Percentiles rank a stretch among this genome's conserved stretches.
Conservation (phyloP, 2,888 invertebrate genomes). For the Morpho deidamia region DNA sequence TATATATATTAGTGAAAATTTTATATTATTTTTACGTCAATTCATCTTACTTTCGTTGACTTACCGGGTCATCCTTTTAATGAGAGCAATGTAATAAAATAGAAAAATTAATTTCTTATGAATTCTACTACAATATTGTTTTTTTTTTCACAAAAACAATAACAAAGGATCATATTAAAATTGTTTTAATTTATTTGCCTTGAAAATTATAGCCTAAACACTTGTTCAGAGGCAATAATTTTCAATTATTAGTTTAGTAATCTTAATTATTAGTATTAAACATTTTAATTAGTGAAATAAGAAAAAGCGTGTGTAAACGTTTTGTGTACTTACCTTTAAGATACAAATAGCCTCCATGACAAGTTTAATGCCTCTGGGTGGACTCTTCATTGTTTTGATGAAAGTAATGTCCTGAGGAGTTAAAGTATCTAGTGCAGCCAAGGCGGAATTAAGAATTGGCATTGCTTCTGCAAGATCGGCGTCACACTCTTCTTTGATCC, state of each 20-base stretch:
- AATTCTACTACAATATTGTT: not conserved
- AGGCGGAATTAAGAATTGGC: constrained; percentile 92
- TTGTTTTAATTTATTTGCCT: no score
- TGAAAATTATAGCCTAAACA: no score
- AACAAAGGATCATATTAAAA: no score
- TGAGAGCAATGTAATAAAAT: constrained; percentile 20
- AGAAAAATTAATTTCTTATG: constrained; percentile 9
- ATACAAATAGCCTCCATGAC: constrained; percentile 98
- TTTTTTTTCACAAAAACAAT: no score
- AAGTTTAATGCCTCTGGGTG: constrained; percentile 91
- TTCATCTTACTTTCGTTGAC: constrained; percentile 23
- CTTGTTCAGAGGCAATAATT: no score
- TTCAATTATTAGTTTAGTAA: no score
- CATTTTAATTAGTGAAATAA: no score
- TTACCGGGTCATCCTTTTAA: constrained; percentile 56
- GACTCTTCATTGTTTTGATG: constrained; percentile 98
- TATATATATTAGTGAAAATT: not conserved
- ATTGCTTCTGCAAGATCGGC: constrained; percentile 93
- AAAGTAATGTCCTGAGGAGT: constrained; percentile 94
- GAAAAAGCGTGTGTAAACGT: no score
- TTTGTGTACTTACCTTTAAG: constrained; percentile 80
- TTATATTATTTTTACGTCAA: no score
- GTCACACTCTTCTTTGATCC: constrained; percentile 95
- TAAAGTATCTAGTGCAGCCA: constrained; percentile 92
- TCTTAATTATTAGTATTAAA: no score